phyloP scores from a whole-genome alignment of 2,888 invertebrate species.

The Eudemis profundana region DNA sequence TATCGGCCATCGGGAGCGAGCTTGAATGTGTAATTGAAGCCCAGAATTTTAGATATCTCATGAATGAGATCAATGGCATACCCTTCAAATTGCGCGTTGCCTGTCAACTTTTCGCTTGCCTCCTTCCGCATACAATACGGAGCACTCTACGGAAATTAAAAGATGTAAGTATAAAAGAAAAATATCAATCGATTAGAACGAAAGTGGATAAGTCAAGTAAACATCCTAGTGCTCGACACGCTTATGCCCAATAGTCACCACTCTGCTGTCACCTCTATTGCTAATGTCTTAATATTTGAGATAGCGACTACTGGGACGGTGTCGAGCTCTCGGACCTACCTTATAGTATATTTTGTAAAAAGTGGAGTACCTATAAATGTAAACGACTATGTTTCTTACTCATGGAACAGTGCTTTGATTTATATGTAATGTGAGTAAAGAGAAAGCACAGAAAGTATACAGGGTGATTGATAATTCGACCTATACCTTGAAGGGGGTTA shows the following conservation, averaged over 20 bases:
- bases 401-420: slow-evolving; percentile 49
- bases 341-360: background rate
- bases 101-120: slow-evolving; percentile 92
- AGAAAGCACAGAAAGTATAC: no score
- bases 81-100: slow-evolving; percentile 97
- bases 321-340: background rate
- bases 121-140: slow-evolving; percentile 98
- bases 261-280: no score
- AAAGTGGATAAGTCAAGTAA: background rate
- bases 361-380: slow-evolving; percentile 5
- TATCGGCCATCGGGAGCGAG: slow-evolving; percentile 94
- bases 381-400: slow-evolving; percentile 3
- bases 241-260: no score
- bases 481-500: no score
- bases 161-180: slow-evolving; percentile 31
- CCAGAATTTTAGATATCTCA: slow-evolving; percentile 94
- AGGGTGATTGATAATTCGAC: no score
- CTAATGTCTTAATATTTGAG: no score
- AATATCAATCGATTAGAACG: no score
- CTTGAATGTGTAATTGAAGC: slow-evolving; percentile 95
- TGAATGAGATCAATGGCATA: slow-evolving; percentile 97
- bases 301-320: no score
- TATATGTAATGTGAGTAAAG: slow-evolving; percentile 58
- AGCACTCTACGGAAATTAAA: slow-evolving; percentile 88
- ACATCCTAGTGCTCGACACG: no score